phyloP scores from a whole-genome alignment of 1,140 invertebrate genomes.

The Drosophila persimilis region DNA sequence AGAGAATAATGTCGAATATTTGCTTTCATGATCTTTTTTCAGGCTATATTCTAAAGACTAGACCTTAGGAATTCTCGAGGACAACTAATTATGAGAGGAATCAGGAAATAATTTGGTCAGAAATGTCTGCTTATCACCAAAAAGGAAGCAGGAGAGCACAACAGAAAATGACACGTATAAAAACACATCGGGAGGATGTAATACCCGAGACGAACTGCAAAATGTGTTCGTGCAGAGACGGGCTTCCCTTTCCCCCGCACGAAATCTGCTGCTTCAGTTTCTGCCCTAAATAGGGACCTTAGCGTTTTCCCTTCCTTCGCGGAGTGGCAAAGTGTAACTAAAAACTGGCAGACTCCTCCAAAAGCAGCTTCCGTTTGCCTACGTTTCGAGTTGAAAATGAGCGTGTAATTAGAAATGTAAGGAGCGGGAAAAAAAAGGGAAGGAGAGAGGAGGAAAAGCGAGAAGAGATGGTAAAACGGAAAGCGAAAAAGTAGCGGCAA shows the following conservation, averaged over 20 bases:
- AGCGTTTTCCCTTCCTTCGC: too few species aligned
- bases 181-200: too few species aligned
- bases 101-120: constrained; percentile 46
- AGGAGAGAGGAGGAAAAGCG: not conserved
- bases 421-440: constrained; percentile 11
- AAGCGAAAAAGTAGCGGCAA: constrained; percentile 24
- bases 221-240: too few species aligned
- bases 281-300: too few species aligned
- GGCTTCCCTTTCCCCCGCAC: too few species aligned
- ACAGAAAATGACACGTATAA: too few species aligned
- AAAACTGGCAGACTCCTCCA: constrained; percentile 30
- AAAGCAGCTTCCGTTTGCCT: constrained; percentile 49
- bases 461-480: constrained; percentile 1
- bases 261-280: not conserved
- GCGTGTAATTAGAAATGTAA: constrained; percentile 73
- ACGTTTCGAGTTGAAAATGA: constrained; percentile 63
- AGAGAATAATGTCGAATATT: too few species aligned
- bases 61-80: too few species aligned
- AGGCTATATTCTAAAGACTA: too few species aligned
- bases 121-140: constrained; percentile 43
- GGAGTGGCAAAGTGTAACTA: constrained; percentile 9
- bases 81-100: not conserved
- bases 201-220: too few species aligned
- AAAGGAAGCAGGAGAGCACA: too few species aligned
- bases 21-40: too few species aligned